phyloP scores from a whole-genome alignment of 2,797 vertebrate genomes.

The Oreonectes daqikongensis region DNA sequence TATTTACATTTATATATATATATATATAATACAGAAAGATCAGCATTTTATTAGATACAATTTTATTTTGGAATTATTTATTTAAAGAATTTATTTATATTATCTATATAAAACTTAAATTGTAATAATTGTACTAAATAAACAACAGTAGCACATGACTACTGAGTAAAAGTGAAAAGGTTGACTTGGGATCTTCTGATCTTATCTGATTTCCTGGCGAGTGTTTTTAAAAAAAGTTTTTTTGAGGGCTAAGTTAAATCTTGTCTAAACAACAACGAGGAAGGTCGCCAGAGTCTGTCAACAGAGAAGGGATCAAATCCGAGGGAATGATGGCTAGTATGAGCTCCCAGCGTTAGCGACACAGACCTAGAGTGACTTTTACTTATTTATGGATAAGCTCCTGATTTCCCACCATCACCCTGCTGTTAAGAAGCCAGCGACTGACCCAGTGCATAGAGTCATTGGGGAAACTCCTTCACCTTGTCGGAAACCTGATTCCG shows the following conservation, averaged over 20 bases:
- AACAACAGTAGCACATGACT: neutral
- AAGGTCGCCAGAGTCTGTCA: constrained; percentile 7
- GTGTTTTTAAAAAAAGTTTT: neutral
- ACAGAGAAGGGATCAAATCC: neutral
- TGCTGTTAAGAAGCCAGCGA: constrained; percentile 40
- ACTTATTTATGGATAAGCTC: constrained; percentile 52
- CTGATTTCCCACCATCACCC: constrained; percentile 53
- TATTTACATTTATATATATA: too few species aligned
- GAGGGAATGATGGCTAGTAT: constrained; percentile 15
- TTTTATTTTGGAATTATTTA: too few species aligned
- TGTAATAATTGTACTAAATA: neutral
- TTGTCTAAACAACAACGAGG: constrained; percentile 6
- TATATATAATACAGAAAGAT: too few species aligned
- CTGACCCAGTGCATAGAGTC: neutral
- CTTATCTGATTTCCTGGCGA: constrained; percentile 22
- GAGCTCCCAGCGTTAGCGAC: constrained; percentile 39
- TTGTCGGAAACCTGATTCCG: constrained; percentile 43
- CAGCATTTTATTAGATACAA: too few species aligned
- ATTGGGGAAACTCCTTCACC: constrained; percentile 8
- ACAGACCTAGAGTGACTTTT: constrained; percentile 27
- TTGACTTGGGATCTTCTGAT: constrained; percentile 16
- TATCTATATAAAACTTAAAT: too few species aligned
- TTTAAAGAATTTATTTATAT: too few species aligned
- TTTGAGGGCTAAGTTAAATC: neutral
- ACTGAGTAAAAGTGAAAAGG: neutral